Percentiles rank a stretch among this genome's conserved stretches.
Conservation (phyloP, 2,797 vertebrate species). For the Platalea minor region DNA sequence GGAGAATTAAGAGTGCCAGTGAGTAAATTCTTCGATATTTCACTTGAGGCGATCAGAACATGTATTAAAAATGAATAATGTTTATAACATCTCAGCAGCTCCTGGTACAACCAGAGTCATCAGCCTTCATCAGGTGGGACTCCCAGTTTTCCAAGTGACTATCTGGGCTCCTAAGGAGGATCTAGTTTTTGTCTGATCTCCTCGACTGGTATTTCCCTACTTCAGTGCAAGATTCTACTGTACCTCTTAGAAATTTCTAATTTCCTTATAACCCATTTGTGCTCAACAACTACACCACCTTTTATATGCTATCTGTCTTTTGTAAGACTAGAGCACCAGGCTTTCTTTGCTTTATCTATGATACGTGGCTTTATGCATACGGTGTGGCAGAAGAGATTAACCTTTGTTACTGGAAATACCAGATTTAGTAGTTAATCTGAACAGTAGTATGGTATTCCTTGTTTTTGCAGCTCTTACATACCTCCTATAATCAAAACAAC, state of each 20-base stretch:
- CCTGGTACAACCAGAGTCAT: background rate
- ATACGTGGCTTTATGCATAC: rapidly evolving
- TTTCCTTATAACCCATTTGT: background rate
- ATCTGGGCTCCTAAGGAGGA: background rate
- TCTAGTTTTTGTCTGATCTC: background rate
- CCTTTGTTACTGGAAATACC: background rate
- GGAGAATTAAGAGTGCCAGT: background rate
- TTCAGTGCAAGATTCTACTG: background rate
- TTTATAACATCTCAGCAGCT: background rate
- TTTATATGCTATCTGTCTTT: background rate
- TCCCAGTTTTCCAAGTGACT: background rate
- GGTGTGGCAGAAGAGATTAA: background rate
- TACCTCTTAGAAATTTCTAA: background rate
- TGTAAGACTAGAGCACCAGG: too few species aligned
- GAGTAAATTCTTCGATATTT: rapidly evolving
- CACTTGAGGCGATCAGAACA: background rate
- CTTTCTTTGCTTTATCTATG: background rate
- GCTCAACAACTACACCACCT: background rate
- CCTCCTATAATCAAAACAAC: background rate
- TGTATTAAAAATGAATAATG: background rate
- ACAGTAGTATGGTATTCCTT: background rate
- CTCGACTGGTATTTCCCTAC: background rate
- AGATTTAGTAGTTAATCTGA: background rate
- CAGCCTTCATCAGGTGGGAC: background rate
- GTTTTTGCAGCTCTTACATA: background rate